Base-by-base conservation (phyloP, 1,140 invertebrate genomes). In the Drosophila bocki region DNA sequence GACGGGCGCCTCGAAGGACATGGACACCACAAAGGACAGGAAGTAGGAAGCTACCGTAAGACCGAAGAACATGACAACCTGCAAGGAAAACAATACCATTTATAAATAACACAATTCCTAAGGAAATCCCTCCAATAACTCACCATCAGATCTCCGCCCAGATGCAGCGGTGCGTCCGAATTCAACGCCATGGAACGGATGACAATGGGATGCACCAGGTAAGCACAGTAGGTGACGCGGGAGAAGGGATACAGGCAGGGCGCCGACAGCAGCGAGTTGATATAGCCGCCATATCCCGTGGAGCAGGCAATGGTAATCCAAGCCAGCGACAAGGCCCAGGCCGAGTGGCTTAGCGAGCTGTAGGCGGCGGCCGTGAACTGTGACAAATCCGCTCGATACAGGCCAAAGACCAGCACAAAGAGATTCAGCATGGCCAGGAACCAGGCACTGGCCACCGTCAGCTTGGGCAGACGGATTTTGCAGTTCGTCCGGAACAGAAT, bases 261-360 rank as follows among this genome's bases (percentile, higher is more conserved):
- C 29, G 96, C 94, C n/a, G 96, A 96, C 7, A 97, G 93, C 80
- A 97, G 93, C 29, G 94, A 93, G 45, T 96, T 96, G 15, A 97
- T 94, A 90, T 95, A 96, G 65, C 96, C 97, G 93, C 97, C 97
- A 92, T 98, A 95, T 63, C 97, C 97, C 32, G 96, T 97, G 22
- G 97, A 96, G 87, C 97, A 98, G 1, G 97, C 97, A 63, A 98
- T 95, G 9, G 97, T 96, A 74, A 98, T 96, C 97, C 97, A 99
- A 0, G 96, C 95, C 15, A 98, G 92, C 19, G 95, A 95, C 7
- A 97, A 78, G 9, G 97, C 96, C 97, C 97, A 98, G 15, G 96
- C 94, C 50, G 96, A 96, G 91, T 98, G 96, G 62, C 97, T 97
- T 12, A 98, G 93, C 1, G 97, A 96, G 78, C 96, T 96, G 93